These are phyloP conservation scores for Maccullochella peelii DNA, from an alignment of 2,113 vertebrate species.

Conservation along the genomic window DNA sequence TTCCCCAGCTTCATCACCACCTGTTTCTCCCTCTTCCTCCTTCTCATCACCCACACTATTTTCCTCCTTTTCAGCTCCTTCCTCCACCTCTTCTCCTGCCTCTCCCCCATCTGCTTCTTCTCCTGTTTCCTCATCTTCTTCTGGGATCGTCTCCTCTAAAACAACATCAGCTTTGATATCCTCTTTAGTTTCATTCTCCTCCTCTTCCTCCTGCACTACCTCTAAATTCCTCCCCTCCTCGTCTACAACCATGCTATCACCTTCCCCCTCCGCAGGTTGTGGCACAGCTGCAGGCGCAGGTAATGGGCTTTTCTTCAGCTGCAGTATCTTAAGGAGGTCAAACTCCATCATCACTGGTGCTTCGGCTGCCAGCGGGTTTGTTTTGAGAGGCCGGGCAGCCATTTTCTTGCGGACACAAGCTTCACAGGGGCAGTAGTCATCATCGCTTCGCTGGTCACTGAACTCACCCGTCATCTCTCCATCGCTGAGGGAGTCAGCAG, in stretches of 20 bases:
- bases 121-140: slow-evolving; percentile 57
- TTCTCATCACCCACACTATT: slow-evolving; percentile 11
- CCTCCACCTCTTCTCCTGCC: not conserved
- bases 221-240: slow-evolving; percentile 66
- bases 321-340: slow-evolving; percentile 90
- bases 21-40: slow-evolving; percentile 23
- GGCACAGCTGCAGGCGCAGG: slow-evolving; percentile 5
- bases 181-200: slow-evolving; percentile 63
- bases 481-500: slow-evolving; percentile 59
- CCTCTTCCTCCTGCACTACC: slow-evolving; percentile 62
- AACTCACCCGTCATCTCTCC: slow-evolving; percentile 62
- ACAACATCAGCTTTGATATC: slow-evolving; percentile 53
- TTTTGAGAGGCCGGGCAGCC: slow-evolving; percentile 55
- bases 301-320: slow-evolving; percentile 77
- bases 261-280: fast-evolving
- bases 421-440: slow-evolving; percentile 91
- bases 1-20: slow-evolving; percentile 20
- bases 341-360: slow-evolving; percentile 88
- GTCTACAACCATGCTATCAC: not conserved
- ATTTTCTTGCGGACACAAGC: slow-evolving; percentile 86
- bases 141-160: slow-evolving; percentile 61
- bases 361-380: slow-evolving; percentile 10
- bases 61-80: not conserved
- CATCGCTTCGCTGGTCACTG: slow-evolving; percentile 76
- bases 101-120: not conserved